These are phyloP conservation scores for Anneissia japonica DNA, from an alignment of 35 echinoderm and acorn worm species.

Conservation along the genomic window DNA sequence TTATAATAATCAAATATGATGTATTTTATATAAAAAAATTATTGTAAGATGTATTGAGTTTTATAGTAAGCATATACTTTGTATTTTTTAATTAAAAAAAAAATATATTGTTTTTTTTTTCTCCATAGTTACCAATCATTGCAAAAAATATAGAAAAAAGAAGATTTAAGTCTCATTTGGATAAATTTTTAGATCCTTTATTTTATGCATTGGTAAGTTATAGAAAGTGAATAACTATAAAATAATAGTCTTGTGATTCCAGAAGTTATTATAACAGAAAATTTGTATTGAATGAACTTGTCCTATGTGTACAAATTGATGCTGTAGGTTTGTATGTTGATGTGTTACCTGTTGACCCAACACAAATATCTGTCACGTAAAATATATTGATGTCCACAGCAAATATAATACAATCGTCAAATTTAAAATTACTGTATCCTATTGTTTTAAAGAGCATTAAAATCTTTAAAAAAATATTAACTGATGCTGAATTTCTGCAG, in stretches of 20 bases:
- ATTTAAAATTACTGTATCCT: too few species aligned
- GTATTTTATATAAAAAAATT: too few species aligned
- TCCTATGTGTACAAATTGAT: neutral
- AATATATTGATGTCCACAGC: too few species aligned
- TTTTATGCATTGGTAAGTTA: slow-evolving; percentile 89
- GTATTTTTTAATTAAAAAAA: too few species aligned
- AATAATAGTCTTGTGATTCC: neutral
- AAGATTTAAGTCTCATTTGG: slow-evolving; percentile 79
- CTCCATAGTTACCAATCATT: slow-evolving; percentile 61
- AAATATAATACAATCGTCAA: too few species aligned
- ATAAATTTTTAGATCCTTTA: slow-evolving; percentile 79
- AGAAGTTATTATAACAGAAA: neutral
- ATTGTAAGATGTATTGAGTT: too few species aligned
- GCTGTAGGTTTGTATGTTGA: neutral
- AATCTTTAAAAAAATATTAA: too few species aligned
- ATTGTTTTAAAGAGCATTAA: too few species aligned
- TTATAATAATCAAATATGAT: too few species aligned
- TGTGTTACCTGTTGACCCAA: neutral
- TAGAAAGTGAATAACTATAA: neutral
- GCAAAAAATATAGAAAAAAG: slow-evolving; percentile 73
- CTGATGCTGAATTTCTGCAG: too few species aligned
- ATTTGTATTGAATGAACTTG: neutral
- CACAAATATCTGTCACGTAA: neutral
- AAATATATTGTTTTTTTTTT: too few species aligned
- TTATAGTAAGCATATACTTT: too few species aligned